Evolutionary conservation across 92 coral and sea anemone genomes (phyloP).

Genomic region (Paramuricea clavata): DNA sequence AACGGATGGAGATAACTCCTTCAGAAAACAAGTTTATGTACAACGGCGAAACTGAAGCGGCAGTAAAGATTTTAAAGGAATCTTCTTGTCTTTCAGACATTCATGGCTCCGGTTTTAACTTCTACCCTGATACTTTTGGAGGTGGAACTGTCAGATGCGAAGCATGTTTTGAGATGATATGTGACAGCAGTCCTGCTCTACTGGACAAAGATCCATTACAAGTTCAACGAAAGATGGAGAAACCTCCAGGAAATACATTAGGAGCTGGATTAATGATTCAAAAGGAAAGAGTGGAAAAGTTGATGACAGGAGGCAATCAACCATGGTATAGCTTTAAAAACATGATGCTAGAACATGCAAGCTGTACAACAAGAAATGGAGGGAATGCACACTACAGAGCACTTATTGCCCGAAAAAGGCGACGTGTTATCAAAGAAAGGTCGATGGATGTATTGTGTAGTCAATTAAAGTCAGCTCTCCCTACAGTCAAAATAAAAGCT

Average conservation of each 20-base stretch:
- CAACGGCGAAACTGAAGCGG: conserved; percentile 14
- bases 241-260: conserved; percentile 28
- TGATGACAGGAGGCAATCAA: conserved; percentile 54
- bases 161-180: conserved; percentile 48
- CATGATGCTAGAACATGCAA: conserved; percentile 44
- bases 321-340: conserved; percentile 49
- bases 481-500: conserved; percentile 36
- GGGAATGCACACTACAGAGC: conserved; percentile 38
- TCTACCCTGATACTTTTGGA: conserved; percentile 35
- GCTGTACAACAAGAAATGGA: conserved; percentile 47
- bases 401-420: conserved; percentile 20
- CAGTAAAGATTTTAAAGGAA: conserved; percentile 18
- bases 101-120: conserved; percentile 20
- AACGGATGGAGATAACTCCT: background rate
- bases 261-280: conserved; percentile 42
- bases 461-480: conserved; percentile 34
- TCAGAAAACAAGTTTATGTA: background rate
- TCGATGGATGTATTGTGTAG: conserved; percentile 23
- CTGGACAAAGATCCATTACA: conserved; percentile 45
- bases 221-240: conserved; percentile 28
- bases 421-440: conserved; percentile 14
- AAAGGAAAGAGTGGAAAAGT: conserved; percentile 40
- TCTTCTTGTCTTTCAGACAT: conserved; percentile 40
- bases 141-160: conserved; percentile 37
- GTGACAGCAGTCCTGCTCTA: conserved; percentile 42